Evolutionary conservation across 2,888 invertebrate species (phyloP), one percentile per base, ranked within the genome.

Genomic region (Dioctria rufipes): DNA sequence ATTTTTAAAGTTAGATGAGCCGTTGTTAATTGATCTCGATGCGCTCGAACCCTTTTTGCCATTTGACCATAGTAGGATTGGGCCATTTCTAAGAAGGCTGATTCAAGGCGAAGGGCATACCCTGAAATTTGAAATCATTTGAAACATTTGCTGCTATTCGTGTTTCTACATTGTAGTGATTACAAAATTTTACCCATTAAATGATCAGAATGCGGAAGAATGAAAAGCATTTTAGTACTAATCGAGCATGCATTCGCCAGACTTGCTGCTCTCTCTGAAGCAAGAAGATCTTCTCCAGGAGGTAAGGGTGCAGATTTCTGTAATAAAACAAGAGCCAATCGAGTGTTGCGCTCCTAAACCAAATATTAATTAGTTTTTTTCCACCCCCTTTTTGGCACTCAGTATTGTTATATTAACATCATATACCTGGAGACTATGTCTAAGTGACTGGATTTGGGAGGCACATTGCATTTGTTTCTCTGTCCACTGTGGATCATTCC

Each of bases 381-480:
- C 25, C 6, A 25, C 25, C 25, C 25, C 25, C 25, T 25, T 25
- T n/a, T 60, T 13, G 6, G 4, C n/a, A 60, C 60, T 25, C 25
- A 25, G 25, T 1, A 25, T 25, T 25, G 25, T 63, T 43, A 42
- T n/a, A 39, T 25, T n/a, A 13, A 60, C 60, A 8, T 13, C 60
- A 25, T 25, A 54, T 46, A 85, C 86, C 82, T 89, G 89, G 49
- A 89, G 82, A 2, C 86, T 84, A 81, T 90, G 92, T 90, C 92
- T 92, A 81, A 95, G 91, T 0, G 94, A 93, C 87, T 97, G 96
- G 49, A 98, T 95, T 85, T 95, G 92, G 0, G 95, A 95, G 6
- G 97, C 95, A 89, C 98, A 98, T 88, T 98, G 98, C 85, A 96
- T 94, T 86, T 96, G 96, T 87, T 96, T 98, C 84, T 98, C 98